phyloP scores from a whole-genome alignment of 1,140 invertebrate species.

The Telenomus remus region DNA sequence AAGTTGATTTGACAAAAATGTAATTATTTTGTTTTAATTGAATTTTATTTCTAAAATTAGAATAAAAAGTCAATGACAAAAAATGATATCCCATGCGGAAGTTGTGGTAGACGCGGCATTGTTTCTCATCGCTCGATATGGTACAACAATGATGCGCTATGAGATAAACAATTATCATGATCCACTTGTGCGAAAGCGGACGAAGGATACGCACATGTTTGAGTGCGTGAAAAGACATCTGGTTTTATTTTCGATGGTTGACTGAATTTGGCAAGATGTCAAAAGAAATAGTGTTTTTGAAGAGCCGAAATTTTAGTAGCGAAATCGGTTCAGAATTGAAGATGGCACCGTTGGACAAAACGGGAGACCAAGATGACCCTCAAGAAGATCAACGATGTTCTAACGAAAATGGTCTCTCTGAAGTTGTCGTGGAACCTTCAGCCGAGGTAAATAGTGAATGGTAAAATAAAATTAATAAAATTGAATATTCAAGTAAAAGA shows the following conservation, averaged over 20 bases:
- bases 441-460: background rate
- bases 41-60: too few relatives aligned
- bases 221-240: background rate
- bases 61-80: slow-evolving; percentile 1
- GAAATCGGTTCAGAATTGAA: too few relatives aligned
- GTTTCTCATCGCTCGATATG: slow-evolving; percentile 17
- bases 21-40: too few relatives aligned
- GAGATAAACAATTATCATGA: slow-evolving; percentile 24
- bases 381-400: too few relatives aligned
- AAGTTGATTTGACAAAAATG: too few relatives aligned
- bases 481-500: too few relatives aligned
- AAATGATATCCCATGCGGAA: slow-evolving; percentile 28
- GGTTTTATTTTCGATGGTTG: background rate
- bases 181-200: slow-evolving; percentile 10
- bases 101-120: slow-evolving; percentile 22
- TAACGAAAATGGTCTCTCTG: background rate
- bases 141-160: slow-evolving; percentile 19
- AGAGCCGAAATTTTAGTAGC: too few relatives aligned
- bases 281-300: too few relatives aligned
- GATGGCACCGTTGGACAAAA: too few relatives aligned
- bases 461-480: too few relatives aligned
- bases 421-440: background rate
- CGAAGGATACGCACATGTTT: background rate
- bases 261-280: too few relatives aligned
- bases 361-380: too few relatives aligned